Evolutionary conservation across 2,888 invertebrate species (phyloP), one percentile per base, ranked within the genome.

Genomic region (Laothoe populi): DNA sequence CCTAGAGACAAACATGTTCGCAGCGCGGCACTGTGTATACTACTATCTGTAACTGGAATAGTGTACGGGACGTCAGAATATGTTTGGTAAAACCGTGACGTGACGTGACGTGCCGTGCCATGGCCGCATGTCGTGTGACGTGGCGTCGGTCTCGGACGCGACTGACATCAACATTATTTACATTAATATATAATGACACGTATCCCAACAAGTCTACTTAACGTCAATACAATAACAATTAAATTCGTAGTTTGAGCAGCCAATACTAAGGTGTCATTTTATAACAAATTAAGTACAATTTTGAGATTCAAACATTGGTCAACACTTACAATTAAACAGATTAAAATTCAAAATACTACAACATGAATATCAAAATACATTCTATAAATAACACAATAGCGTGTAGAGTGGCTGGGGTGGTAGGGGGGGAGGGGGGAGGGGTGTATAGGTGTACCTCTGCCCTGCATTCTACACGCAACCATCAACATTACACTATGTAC

Each of bases 241-340:
- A 35, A 53, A 53, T 53, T 53, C 53, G 46, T 62, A 48, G 62
- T 65, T 71, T 71, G 70, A 71, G 70, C 67, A 57, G 57, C 60
- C 45, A 46, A 61, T 45, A 23, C n/a, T 61, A 57, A 60, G 23
- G 21, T 63, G 59, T 62, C 60, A 35, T 23, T 7, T 38, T 23
- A 46, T 44, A 59, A 68, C 66, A 64, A 69, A 65, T 79, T 86
- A 86, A 86, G 86, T 86, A 85, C 84, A 81, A 70, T 72, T 81
- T 75, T 78, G 86, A 86, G 86, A 86, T 86, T 86, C 86, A 64
- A 69, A 62, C 60, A 66, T 69, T 71, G 65, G 63, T 65, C 59
- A 46, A 23, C 21, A 38, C 35, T 38, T 62, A 60, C 59, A 66
- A 63, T 68, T 60, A 57, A 65, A 66, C 35, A 58, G 63, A 64